Evolutionary conservation across 1,140 invertebrate species (phyloP).

Genomic region (Drosophila subpulchrella): DNA sequence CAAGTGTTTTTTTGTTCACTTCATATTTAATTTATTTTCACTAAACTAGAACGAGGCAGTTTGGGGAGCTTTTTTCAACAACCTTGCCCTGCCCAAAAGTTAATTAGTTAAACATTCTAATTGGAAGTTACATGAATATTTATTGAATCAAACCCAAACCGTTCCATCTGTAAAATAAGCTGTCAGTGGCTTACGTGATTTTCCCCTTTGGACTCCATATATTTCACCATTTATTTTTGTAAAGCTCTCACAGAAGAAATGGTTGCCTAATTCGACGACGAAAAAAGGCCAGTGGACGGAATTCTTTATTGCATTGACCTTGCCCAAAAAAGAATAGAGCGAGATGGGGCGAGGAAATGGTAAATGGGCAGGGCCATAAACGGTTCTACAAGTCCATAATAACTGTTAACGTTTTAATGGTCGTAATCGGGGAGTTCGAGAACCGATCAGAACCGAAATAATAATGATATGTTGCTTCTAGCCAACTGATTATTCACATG

Average conservation of each 20-base stretch:
- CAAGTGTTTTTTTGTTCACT: not conserved
- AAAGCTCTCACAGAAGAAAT: conserved; percentile 29
- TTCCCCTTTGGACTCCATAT: conserved; percentile 1
- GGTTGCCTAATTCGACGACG: conserved; percentile 14
- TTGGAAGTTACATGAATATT: no score
- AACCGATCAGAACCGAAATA: not conserved
- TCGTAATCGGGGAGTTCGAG: conserved; percentile 6
- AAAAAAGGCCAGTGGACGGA: conserved; percentile 22
- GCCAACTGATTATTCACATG: conserved; percentile 50
- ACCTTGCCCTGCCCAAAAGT: not conserved
- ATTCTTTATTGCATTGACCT: conserved; percentile 73
- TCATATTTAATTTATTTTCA: not conserved
- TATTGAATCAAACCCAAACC: no score
- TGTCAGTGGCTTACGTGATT: not conserved
- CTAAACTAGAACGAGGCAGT: not conserved
- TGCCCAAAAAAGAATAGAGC: conserved; percentile 62
- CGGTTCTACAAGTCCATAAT: conserved; percentile 18
- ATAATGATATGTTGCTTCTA: no score
- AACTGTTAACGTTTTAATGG: conserved; percentile 34
- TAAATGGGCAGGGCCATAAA: conserved; percentile 48
- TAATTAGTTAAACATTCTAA: not conserved
- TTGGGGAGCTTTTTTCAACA: not conserved
- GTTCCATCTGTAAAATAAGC: not conserved
- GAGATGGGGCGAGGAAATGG: conserved; percentile 35
- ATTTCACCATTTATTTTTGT: conserved; percentile 23